Evolutionary conservation across 2,113 vertebrate species (phyloP), one percentile per base, ranked within the genome.

Genomic region (Mugil cephalus): DNA sequence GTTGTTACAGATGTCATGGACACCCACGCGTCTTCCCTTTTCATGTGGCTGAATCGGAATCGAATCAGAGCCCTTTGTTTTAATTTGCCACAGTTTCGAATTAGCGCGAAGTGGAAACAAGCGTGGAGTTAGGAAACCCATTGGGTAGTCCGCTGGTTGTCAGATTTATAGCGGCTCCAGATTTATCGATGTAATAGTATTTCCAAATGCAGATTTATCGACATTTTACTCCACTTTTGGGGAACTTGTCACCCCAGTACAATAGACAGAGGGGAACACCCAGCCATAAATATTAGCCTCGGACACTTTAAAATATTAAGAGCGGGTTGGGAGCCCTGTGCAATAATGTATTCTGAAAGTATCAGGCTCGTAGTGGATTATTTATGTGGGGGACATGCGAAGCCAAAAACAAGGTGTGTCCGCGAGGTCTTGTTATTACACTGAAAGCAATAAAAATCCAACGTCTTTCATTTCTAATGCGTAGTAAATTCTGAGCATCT

Each of bases 401-500:
- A 89, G 87, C 86, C 84, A 89, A 92, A 92, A 92, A 87, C 86
- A 90, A 92, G 93, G 93, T 91, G 92, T 93, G 93, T 90, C 90
- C 88, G 71, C 51, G 77, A 83, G 86, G 82, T 88, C 87, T 87
- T 92, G 88, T 90, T 88, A 86, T 91, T 90, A 82, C 89, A 80
- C 83, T 79, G 59, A 42, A 66, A 77, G 84, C 89, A 89, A 89
- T 93, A 91, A 93, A 94, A 93, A 79, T 70, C 52, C 63, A 77
- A 67, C 82, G 79, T 87, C 85, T 83, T 92, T 93, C 87, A 89
- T 88, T 83, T 84, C 76, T 72, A 85, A 87, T 71, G 73, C 64
- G 71, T 62, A 58, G 80, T 87, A 46, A 83, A 86, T 52, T 59
- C 80, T 62, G 82, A 85, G 81, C 85, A 67, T 87, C 76, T 66